These are phyloP conservation scores for Melanotaenia pygmaea DNA, from an alignment of 2,797 vertebrate species.

Conservation along the genomic window DNA sequence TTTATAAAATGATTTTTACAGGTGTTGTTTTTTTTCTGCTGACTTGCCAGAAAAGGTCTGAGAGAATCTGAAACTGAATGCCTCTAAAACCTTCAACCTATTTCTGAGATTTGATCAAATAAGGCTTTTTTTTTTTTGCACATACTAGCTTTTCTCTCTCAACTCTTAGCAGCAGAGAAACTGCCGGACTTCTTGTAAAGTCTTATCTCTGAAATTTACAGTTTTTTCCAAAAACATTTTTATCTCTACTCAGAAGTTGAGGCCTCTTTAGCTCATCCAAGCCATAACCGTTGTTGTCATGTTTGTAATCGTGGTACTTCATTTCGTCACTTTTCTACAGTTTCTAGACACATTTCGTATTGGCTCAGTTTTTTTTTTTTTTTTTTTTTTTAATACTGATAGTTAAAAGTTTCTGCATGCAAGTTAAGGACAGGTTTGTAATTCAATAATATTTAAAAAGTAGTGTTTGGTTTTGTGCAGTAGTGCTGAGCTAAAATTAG, in stretches of 20 bases:
- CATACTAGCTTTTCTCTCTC: conserved; percentile 45
- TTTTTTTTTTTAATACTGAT: conserved; percentile 25
- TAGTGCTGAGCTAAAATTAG: conserved; percentile 20
- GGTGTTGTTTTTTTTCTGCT: conserved; percentile 16
- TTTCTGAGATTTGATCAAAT: conserved; percentile 17
- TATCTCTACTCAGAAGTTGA: conserved; percentile 23
- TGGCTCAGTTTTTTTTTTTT: conserved; percentile 14
- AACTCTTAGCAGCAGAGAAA: conserved; percentile 38
- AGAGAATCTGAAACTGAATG: neutral
- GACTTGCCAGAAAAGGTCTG: neutral
- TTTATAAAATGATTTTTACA: conserved; percentile 20
- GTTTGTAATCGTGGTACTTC: conserved; percentile 38
- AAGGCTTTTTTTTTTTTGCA: conserved; percentile 35
- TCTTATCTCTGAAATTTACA: conserved; percentile 26
- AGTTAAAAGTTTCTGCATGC: conserved; percentile 52
- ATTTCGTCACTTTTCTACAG: conserved; percentile 59
- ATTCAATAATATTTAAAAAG: conserved; percentile 5
- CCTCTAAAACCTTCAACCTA: conserved; percentile 8
- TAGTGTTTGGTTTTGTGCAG: conserved; percentile 32
- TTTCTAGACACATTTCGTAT: conserved; percentile 60
- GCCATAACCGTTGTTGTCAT: conserved; percentile 37
- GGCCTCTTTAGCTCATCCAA: conserved; percentile 27
- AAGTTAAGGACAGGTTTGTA: conserved; percentile 33
- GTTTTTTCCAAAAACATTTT: neutral
- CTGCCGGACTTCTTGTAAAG: conserved; percentile 43